Conservation (phyloP, 1,140 invertebrate genomes). For the Polypedilum vanderplanki region DNA sequence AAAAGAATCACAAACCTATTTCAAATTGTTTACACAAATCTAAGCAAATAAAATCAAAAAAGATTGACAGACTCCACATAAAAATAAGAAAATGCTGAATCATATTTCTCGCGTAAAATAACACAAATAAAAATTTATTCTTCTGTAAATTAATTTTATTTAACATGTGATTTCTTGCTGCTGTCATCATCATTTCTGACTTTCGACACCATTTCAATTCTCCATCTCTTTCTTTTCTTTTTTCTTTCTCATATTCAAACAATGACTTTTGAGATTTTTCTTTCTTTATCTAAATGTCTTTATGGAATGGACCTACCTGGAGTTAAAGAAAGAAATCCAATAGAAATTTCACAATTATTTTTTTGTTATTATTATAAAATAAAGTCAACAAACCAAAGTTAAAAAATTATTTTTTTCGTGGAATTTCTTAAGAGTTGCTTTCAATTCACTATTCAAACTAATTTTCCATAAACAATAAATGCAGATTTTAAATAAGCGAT, state of each 20-base stretch:
- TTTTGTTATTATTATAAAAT: not conserved
- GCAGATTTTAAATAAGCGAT: conserved; percentile 17
- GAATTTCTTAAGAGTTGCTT: conserved; percentile 17
- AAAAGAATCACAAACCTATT: no score
- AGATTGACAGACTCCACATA: not conserved
- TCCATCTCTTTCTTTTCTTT: no score
- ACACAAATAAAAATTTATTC: not conserved
- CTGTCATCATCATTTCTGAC: conserved; percentile 25
- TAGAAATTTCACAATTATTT: conserved; percentile 20
- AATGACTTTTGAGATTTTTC: conserved; percentile 12
- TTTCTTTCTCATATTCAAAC: conserved; percentile 3
- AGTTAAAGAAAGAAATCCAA: no score
- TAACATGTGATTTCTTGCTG: conserved; percentile 20
- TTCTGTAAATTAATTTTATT: not conserved
- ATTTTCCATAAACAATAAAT: not conserved
- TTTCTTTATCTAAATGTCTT: not conserved
- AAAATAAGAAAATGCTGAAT: not conserved
- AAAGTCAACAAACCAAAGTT: conserved; percentile 21
- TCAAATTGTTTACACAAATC: no score
- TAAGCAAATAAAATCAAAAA: no score
- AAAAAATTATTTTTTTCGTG: not conserved
- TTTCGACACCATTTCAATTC: conserved; percentile 27
- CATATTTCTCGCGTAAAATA: conserved; percentile 28
- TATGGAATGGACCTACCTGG: not conserved
- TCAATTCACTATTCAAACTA: not conserved